Base-by-base conservation (phyloP, 2,113 vertebrate species). In the Rhinichthys klamathensis region DNA sequence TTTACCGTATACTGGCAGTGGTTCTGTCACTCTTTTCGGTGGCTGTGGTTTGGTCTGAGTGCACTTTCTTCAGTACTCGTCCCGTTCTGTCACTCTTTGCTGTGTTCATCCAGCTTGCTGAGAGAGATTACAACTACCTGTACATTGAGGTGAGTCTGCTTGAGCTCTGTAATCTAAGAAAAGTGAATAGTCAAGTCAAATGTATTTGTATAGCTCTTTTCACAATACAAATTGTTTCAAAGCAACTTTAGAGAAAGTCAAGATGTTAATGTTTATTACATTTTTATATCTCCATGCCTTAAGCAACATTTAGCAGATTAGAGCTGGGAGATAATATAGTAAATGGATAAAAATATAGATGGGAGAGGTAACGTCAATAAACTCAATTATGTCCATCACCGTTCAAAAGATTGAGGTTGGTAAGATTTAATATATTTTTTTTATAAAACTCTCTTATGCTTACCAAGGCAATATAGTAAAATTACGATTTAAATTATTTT, bases 11-110 rank as follows among this genome's bases (percentile, higher is more conserved):
- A 73, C 95, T 99, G 88, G 96, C 97, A 0, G 92, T 98, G 91
- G 89, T 96, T 44, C 91, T 99, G 89, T 95, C 95, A 0, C 89
- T 93, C 0, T 98, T 99, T 92, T 98, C 97, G 3, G 94, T 97
- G 88, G 94, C 97, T 6, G 98, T 99, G 80, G 98, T 99, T 70
- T 99, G 98, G 98, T 99, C 98, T 0, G 98, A 99, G 82, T 99
- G 98, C 93, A 99, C 97, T 0, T 99, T 99, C 95, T 99, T 99
- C 93, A 99, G 98, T 93, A 98, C 97, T 27, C 92, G 70, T 0
- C 98, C 98, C 2, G 97, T 99, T 92, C 93, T 99, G 18, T 99
- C 98, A 0, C 94, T 99, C 46, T 99, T 99, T 69, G 98, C 98
- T 0, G 97, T 99, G 80, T 98, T 99, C 93, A 99, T 99, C 92